Base-by-base conservation (phyloP, 2,113 vertebrate species). In the Trematocara variabile region DNA sequence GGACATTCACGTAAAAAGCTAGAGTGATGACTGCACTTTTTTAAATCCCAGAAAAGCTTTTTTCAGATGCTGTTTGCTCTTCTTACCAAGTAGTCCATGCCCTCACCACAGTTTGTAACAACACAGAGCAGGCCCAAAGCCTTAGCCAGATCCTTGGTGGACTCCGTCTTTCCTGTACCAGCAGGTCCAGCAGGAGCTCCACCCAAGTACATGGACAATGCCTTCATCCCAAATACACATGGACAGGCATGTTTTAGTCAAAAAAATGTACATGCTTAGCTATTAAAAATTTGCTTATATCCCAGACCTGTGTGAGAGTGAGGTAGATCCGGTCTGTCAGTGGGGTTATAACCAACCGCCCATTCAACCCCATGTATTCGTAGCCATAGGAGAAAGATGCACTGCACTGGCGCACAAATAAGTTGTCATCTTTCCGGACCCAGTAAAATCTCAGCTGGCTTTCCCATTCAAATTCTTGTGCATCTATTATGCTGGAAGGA, bases 281-380 rank as follows among this genome's bases (percentile, higher is more conserved):
- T 48, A 7, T 75, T 68, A 48, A 1, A 33, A 81, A 48, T 46
- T 14, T 53, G 16, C 10, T 70, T n/a, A 20, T 2, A 11, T 34
- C 3, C 34, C 84, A 77, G 25, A 99, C 98, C 98, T 99, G 98
- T 0, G 99, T 99, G 77, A 99, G 97, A 0, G 99, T 99, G 86
- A 99, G 96, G 92, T 99, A 99, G 88, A 99, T 99, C 5, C 98
- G 96, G 85, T 99, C 98, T 0, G 99, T 99, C 55, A 99, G 97
- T 0, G 99, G 98, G 2, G 99, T 99, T 93, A 99, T 99, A 58
- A 99, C 99, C 78, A 99, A 94, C 0, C 98, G 96, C 14, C 99
- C 99, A 0, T 99, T 99, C 84, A 99, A 89, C 3, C 99, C 99
- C 99, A 99, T 99, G 93, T 99, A 99, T 93, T 99, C 99, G 2